phyloP scores from a whole-genome alignment of 2,113 vertebrate genomes.

The Rhipidura dahli region DNA sequence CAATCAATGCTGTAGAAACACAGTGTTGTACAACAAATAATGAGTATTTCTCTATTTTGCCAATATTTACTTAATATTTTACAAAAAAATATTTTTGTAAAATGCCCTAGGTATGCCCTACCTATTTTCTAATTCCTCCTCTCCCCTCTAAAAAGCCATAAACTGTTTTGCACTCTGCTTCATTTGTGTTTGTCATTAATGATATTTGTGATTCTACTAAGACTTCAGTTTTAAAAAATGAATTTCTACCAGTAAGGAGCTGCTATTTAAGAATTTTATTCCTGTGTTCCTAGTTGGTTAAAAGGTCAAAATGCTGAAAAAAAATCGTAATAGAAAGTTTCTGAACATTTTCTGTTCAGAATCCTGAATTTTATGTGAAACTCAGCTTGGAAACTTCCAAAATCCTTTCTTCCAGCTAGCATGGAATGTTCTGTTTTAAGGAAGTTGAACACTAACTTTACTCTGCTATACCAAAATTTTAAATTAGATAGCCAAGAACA shows the following conservation, averaged over 20 bases:
- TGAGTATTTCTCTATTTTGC: neutral
- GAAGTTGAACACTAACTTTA: neutral
- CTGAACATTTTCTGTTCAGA: neutral
- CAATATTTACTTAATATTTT: neutral
- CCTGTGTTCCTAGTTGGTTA: accelerated
- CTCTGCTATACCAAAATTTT: neutral
- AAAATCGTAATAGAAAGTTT: neutral
- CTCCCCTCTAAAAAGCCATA: neutral
- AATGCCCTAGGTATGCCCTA: no score
- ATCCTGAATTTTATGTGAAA: neutral
- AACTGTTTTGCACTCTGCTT: neutral
- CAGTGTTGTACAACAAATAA: neutral
- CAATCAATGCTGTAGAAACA: neutral
- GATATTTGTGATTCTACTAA: neutral
- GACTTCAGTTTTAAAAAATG: neutral
- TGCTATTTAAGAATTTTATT: neutral
- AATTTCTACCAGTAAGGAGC: neutral
- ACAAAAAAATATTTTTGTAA: no score
- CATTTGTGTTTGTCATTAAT: neutral
- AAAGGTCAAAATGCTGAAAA: neutral
- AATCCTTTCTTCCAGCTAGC: neutral
- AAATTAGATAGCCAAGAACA: neutral
- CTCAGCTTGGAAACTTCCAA: neutral
- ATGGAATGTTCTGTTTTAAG: neutral
- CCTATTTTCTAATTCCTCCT: neutral